Base-by-base conservation (phyloP, 2,888 invertebrate species). In the Anthoptus insignis region DNA sequence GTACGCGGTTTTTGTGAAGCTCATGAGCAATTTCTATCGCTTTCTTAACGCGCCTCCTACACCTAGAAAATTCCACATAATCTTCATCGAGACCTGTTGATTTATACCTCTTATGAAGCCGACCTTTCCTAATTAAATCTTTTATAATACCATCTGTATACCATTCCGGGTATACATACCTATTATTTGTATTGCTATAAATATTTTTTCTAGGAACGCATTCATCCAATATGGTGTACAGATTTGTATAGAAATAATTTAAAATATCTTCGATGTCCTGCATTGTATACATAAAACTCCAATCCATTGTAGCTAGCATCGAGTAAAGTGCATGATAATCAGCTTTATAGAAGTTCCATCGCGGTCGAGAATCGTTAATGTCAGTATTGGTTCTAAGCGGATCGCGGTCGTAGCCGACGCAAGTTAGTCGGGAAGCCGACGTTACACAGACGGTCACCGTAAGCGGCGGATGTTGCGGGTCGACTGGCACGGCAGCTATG, bases 361-460 rank as follows among this genome's bases (percentile, higher is more conserved):
- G 32, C 32, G 52, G 52, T 27, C 52, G 14, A 29, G 29, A 14
- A 32, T 16, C 19, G 45, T 1, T 19, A 5, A 9, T 19, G 19
- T 6, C 45, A 4, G 27, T 27, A 27, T 27, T 27, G 8, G 27
- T 27, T 27, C 5, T 6, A 27, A 4, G 27, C 27, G 45, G 8
- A 4, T 45, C 3, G 76, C 74, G 78, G 73, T 77, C 81, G 73
- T 77, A 27, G 78, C 19, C 2, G 9, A n/a, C 19, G 16, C 45
- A 9, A 14, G 5, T 9, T 19, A 9, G 19, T 9, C 5, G 19
- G 11, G 16, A 19, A 29, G 32, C 29, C 14, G 16, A 16, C 16
- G 16, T 14, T 16, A 16, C n/a, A 29, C 52, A n/a, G 16, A 52
- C 3, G 4, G 11, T 29, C 14, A 52, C 32, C 8, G 52, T 9